These are phyloP conservation scores for Danio choprae DNA, from an alignment of 2,797 vertebrate genomes.

Conservation along the genomic window DNA sequence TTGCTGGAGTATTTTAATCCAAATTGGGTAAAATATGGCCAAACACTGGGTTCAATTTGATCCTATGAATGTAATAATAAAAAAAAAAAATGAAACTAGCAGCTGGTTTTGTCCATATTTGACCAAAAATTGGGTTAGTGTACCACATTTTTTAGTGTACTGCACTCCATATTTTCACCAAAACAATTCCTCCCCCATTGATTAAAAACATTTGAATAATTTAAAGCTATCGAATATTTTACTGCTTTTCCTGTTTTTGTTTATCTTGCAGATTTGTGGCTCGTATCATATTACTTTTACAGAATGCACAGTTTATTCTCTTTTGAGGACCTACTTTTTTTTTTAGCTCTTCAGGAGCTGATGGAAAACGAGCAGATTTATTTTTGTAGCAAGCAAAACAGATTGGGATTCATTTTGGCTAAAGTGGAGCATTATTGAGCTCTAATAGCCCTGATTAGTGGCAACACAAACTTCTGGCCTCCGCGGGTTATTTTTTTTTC, in stretches of 20 bases:
- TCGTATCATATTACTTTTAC: not conserved
- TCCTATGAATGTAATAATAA: no score
- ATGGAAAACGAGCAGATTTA: conserved; percentile 20
- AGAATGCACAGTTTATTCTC: not conserved
- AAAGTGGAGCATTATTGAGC: conserved; percentile 69
- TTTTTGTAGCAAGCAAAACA: conserved; percentile 55
- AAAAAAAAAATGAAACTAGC: no score
- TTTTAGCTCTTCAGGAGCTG: not conserved
- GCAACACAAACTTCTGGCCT: conserved; percentile 71
- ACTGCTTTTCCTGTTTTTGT: conserved; percentile 1
- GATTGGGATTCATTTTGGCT: conserved; percentile 73
- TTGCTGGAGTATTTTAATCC: no score
- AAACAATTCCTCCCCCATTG: not conserved
- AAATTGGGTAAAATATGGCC: no score
- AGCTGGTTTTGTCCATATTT: no score
- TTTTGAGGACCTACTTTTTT: not conserved
- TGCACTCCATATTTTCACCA: no score
- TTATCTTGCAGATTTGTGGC: not conserved
- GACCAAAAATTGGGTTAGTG: no score
- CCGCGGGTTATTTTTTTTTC: conserved; percentile 69
- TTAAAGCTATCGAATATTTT: not conserved
- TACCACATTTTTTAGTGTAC: no score
- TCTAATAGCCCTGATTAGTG: conserved; percentile 80
- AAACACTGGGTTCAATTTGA: no score
- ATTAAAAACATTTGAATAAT: not conserved